Percentiles rank a stretch among this genome's conserved stretches.
Evolutionary conservation across 2,113 vertebrate species (phyloP).

Genomic region (Anolis carolinensis): DNA sequence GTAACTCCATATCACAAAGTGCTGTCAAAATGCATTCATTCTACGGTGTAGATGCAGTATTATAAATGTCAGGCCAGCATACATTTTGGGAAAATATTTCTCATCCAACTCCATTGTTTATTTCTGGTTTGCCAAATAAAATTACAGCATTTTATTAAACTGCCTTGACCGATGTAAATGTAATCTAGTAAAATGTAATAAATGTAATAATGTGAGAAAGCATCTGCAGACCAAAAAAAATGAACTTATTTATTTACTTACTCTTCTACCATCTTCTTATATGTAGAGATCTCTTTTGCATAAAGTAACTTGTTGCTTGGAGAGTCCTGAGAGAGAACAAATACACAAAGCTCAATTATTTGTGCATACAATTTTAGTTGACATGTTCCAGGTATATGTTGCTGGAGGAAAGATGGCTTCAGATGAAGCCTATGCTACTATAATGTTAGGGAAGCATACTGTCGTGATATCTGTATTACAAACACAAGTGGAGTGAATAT

Average conservation of each 20-base stretch:
- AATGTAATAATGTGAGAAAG: background rate
- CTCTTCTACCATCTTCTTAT: slow-evolving; percentile 99
- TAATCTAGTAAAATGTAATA: background rate
- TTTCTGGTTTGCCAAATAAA: background rate
- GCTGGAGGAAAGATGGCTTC: background rate
- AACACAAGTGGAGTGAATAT: background rate
- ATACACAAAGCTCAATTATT: slow-evolving; percentile 2
- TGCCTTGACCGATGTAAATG: background rate
- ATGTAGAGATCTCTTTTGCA: slow-evolving; percentile 97
- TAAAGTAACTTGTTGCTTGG: slow-evolving; percentile 99
- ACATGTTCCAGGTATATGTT: background rate
- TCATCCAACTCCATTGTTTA: background rate
- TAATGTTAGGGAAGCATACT: background rate
- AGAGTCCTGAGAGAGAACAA: slow-evolving; percentile 84
- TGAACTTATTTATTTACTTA: slow-evolving; percentile 75
- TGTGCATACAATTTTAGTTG: background rate
- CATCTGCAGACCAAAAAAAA: background rate
- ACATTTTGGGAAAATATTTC: background rate
- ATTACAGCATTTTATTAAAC: background rate
- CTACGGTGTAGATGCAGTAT: no score
- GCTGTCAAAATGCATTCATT: no score
- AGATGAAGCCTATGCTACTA: background rate
- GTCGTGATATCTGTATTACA: background rate
- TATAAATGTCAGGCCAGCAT: background rate
- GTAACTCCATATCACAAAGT: no score